Evolutionary conservation across 2,888 invertebrate species (phyloP), one percentile per base, ranked within the genome.

Genomic region (Hypomecis atomaria): DNA sequence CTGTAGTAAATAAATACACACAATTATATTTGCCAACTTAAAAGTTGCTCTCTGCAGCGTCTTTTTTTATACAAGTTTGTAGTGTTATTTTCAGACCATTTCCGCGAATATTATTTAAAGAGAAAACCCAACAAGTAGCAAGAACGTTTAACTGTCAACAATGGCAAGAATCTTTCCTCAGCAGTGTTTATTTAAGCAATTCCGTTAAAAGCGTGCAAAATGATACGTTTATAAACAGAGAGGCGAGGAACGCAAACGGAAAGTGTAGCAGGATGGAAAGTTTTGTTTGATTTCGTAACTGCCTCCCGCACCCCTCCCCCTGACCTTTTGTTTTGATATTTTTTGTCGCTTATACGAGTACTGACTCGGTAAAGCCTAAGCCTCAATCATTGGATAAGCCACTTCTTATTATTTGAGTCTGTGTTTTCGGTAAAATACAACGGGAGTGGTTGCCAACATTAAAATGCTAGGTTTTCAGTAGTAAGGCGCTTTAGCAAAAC

Each of bases 171-270:
- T 37, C 1, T 13, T 47, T 59, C 50, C 37, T 59, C 61, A 61
- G 55, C 38, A 55, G 43, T 55, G 59, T 56, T 69, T 63, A 66
- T 61, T 62, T 50, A 45, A 58, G 23, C 48, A 55, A 56, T 63
- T 53, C 42, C n/a, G 56, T 56, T 69, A 59, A 62, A 64, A 64
- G 64, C 55, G 33, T 50, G 67, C 43, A 56, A 64, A 61, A 60
- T 55, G 64, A 61, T 64, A 67, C 57, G 56, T 57, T 53, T 42
- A 23, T 45, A 61, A 43, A 61, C 61, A 55, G 43, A 34, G 34
- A 43, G 11, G 43, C 49, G 33, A 34, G 42, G 38, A 48, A 34
- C 42, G 58, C 42, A 45, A 59, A 50, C 48, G 47, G 37, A 37
- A 56, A 38, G 40, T 44, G 53, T 45, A 60, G 47, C 52, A 36